Evolutionary conservation across 2,888 invertebrate genomes (phyloP), one percentile per base, ranked within the genome.

Genomic region (Monopis laevigella): DNA sequence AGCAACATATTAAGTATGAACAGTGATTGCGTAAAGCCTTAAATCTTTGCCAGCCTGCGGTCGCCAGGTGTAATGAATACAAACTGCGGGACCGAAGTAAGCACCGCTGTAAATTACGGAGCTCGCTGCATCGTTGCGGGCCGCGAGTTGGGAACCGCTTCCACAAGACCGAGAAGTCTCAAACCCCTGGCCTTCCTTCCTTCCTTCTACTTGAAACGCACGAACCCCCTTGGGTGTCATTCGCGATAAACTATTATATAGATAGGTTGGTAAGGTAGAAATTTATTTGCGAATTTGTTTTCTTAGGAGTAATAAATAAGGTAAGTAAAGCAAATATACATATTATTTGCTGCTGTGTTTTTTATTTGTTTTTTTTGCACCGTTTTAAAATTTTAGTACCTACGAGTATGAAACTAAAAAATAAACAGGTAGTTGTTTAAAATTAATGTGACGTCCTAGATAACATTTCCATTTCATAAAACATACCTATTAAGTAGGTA

Each of bases 1-100:
- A 66, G 55, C 54, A 60, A 62, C 19, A 28, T 62, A 54, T 62
- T 59, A 63, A 68, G 65, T 63, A 61, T 65, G 59, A 58, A 52
- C 59, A 56, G 60, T 62, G 66, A 65, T 68, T 65, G 62, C 56
- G 58, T 51, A 54, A 54, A 56, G 60, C 56, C 65, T 65, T 71
- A 65, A 68, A 69, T 72, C 66, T 65, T 51, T 40, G 40, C 52
- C 59, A 58, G 55, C 24, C 21, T 26, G 40, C 43, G 45, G 50
- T 51, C 52, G 61, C 63, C 65, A 71, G 70, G 71, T 68, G 66
- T 74, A 73, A 77, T 78, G 72, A 75, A 77, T 72, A 78, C 69
- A 73, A 77, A 74, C 67, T 72, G 75, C 70, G 72, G 21, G 67
- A 55, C 59, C 62, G 66, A 60, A 67, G 68, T 67, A 68, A 69